A percentile compares a stretch with the other conserved stretches of the same genome.
phyloP scores from a whole-genome alignment of 2,113 vertebrate species.

The Malurus cyaneus region DNA sequence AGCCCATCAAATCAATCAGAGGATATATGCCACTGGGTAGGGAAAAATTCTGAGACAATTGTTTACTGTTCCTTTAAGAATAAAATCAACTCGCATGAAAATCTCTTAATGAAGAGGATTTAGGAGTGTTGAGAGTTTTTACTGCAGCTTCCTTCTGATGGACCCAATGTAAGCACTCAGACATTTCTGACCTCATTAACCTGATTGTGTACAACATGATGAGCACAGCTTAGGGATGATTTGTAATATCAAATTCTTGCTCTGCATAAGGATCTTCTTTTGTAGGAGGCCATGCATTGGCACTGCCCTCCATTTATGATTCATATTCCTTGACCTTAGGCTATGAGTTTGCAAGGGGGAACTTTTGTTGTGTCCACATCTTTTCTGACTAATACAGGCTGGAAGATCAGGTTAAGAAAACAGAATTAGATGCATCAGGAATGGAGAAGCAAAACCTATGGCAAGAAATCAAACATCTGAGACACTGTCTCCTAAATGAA shows the following conservation, averaged over 20 bases:
- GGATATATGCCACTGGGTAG: background rate
- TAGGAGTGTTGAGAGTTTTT: slow-evolving; percentile 50
- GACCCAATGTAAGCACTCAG: background rate
- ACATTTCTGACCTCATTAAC: slow-evolving; percentile 43
- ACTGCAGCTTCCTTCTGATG: slow-evolving; percentile 52
- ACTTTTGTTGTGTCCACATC: slow-evolving; percentile 33
- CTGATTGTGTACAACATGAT: slow-evolving; percentile 33
- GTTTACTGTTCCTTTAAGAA: slow-evolving; percentile 16
- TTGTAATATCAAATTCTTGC: slow-evolving; percentile 40
- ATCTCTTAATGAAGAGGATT: slow-evolving; percentile 47
- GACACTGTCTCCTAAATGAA: slow-evolving; percentile 43
- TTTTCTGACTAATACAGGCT: slow-evolving; percentile 38
- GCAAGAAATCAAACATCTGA: slow-evolving; percentile 66
- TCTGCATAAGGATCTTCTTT: slow-evolving; percentile 30
- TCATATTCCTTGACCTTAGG: slow-evolving; percentile 35
- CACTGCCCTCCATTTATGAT: slow-evolving; percentile 1
- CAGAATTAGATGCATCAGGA: slow-evolving; percentile 56
- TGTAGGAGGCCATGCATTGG: background rate
- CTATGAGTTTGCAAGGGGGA: slow-evolving; percentile 24
- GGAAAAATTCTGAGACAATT: background rate
- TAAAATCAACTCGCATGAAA: slow-evolving; percentile 33
- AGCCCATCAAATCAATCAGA: background rate
- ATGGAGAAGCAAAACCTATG: slow-evolving; percentile 46
- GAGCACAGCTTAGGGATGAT: slow-evolving; percentile 19
- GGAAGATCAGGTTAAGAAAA: slow-evolving; percentile 61